Conservation (phyloP, 2,113 vertebrate species). For the Shinisaurus crocodilurus region DNA sequence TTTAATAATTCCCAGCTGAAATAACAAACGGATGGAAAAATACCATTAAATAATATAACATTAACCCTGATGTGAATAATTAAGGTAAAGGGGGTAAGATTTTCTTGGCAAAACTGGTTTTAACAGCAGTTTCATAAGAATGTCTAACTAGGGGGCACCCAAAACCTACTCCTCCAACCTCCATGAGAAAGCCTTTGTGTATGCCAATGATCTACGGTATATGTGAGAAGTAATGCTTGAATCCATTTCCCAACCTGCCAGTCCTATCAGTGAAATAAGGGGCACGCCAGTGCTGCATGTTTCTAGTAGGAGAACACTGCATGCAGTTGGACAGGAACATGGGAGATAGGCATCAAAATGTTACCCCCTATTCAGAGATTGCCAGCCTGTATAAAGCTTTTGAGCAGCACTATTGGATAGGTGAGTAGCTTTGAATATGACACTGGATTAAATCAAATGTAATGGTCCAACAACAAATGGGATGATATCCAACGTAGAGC, state of each 20-base stretch:
- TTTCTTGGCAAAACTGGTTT: conserved; percentile 10
- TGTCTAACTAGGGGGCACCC: background rate
- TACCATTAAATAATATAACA: background rate
- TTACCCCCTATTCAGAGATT: background rate
- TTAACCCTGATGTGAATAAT: background rate
- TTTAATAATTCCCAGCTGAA: conserved; percentile 12
- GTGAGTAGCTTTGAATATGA: background rate
- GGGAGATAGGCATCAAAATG: too few relatives aligned
- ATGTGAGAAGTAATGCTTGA: background rate
- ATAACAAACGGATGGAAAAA: background rate
- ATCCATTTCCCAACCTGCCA: background rate
- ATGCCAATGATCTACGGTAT: background rate
- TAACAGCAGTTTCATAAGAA: background rate
- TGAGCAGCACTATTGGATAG: background rate
- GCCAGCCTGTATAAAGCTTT: background rate
- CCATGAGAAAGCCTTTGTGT: background rate
- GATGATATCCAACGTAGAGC: too few relatives aligned
- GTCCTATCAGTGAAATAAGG: background rate
- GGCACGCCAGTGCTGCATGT: background rate
- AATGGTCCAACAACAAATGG: background rate
- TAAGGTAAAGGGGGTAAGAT: background rate
- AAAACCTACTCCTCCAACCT: background rate
- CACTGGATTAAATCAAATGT: background rate
- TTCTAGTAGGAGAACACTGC: background rate
- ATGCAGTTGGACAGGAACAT: background rate